A percentile compares a stretch with the other conserved stretches of the same genome.
phyloP scores from a whole-genome alignment of 2,797 vertebrate genomes.

The Ispidina lecontei region DNA sequence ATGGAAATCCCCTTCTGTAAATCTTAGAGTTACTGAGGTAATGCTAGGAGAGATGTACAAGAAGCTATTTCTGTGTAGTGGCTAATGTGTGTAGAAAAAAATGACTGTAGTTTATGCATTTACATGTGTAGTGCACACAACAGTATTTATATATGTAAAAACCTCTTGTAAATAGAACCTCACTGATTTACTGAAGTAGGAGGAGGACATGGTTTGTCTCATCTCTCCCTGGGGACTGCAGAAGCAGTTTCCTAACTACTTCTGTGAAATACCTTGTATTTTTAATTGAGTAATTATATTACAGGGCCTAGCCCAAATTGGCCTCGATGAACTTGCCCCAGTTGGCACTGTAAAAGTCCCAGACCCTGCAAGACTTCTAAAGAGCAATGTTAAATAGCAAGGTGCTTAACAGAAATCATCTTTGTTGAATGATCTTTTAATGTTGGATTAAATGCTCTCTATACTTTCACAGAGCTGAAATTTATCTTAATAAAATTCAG shows the following conservation, averaged over 20 bases:
- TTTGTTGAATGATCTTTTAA: not conserved
- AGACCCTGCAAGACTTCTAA: not conserved
- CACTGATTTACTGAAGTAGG: not conserved
- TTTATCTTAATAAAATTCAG: not conserved
- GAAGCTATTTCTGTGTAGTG: not conserved
- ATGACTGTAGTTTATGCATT: rapidly evolving
- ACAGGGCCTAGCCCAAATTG: not conserved
- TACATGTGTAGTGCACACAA: not conserved
- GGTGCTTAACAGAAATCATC: not conserved
- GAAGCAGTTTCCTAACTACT: not conserved
- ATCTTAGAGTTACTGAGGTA: not conserved
- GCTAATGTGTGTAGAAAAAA: not conserved
- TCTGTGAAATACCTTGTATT: not conserved
- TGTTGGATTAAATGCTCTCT: not conserved
- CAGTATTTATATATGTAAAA: not conserved
- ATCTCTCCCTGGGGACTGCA: not conserved
- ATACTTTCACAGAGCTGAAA: not conserved
- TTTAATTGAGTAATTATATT: not conserved
- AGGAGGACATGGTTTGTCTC: not conserved
- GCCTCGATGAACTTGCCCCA: not conserved
- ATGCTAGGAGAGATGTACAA: not conserved
- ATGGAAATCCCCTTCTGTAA: not conserved
- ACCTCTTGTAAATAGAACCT: not conserved
- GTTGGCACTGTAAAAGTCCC: not conserved
- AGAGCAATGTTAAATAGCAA: not conserved